Evolutionary conservation across 2,113 vertebrate species (phyloP), one percentile per base, ranked within the genome.

Genomic region (Muntiacus reevesi): DNA sequence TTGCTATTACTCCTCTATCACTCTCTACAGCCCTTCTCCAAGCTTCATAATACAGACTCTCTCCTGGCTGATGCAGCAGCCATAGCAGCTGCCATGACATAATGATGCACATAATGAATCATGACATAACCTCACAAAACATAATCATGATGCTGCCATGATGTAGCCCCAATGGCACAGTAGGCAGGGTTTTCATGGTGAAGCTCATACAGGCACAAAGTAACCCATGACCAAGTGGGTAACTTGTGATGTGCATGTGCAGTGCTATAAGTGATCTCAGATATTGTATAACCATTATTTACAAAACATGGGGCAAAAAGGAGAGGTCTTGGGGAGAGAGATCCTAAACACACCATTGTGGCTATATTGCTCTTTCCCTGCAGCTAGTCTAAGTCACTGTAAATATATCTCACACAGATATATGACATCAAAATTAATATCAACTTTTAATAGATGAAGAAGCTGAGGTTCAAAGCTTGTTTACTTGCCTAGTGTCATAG

Each of bases 241-340:
- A 36, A 10, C 9, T 67, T 36, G 67, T 36, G n/a, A 71, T 71
- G n/a, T 0, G 0, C n/a, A 36, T 36, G 19, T 0, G 36, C n/a
- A 23, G 19, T 36, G n/a, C 19, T 71, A 36, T 36, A 71, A 71
- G n/a, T 71, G n/a, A 36, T 36, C n/a, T 36, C 19, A 71, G 19
- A 71, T 71, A 71, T 36, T 6, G 23, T 23, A 71, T 12, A 71
- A 36, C 11, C 19, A 36, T 71, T 71, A 71, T 71, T 71, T 36
- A 23, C 5, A 23, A 36, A 71, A 71, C 9, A 23, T 36, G 19
- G n/a, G 9, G n/a, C 10, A 36, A 12, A 71, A 36, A 5, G n/a
- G n/a, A 71, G 67, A 71, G 9, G 19, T 10, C 9, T 21, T 71
- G 23, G n/a, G n/a, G 9, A 71, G 19, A 71, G 67, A 71, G 67